phyloP scores from a whole-genome alignment of 2,888 invertebrate species.

The Heliconius hortense region DNA sequence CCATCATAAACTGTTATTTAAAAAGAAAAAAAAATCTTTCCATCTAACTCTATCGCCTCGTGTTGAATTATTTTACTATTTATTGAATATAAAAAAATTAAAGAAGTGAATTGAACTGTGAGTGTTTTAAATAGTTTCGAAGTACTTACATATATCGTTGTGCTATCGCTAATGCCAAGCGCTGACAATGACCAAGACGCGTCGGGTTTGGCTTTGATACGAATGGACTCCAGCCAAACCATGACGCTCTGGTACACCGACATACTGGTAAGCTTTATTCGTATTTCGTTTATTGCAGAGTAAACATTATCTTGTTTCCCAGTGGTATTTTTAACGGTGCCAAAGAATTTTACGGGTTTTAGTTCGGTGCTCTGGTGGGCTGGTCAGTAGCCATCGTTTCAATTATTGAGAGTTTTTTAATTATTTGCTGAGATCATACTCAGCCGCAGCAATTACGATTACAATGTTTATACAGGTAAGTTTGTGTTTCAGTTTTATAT shows the following conservation, averaged over 20 bases:
- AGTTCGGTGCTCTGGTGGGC: conserved; percentile 14
- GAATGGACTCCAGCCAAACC: conserved; percentile 73
- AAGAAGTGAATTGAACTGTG: conserved; percentile 41
- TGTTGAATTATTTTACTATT: background rate
- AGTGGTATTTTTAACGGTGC: conserved; percentile 26
- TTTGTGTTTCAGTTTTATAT: conserved; percentile 33
- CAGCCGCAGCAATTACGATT: conserved; percentile 34
- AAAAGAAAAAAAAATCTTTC: conserved; percentile 6
- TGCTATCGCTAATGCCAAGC: conserved; percentile 58
- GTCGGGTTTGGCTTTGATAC: conserved; percentile 66
- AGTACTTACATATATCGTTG: conserved; percentile 58
- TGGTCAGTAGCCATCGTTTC: background rate
- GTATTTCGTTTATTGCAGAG: conserved; percentile 37
- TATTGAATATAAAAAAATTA: background rate
- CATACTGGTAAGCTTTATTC: conserved; percentile 71
- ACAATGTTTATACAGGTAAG: conserved; percentile 44
- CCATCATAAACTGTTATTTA: background rate
- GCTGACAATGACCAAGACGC: conserved; percentile 71
- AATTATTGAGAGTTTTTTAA: conserved; percentile 16
- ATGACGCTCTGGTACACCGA: conserved; percentile 81
- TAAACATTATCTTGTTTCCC: conserved; percentile 36
- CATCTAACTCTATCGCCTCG: background rate
- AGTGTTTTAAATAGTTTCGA: conserved; percentile 46
- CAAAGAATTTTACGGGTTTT: conserved; percentile 23
- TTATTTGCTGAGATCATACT: conserved; percentile 15